phyloP scores from a whole-genome alignment of 2,113 vertebrate species.

The Proteles cristata region DNA sequence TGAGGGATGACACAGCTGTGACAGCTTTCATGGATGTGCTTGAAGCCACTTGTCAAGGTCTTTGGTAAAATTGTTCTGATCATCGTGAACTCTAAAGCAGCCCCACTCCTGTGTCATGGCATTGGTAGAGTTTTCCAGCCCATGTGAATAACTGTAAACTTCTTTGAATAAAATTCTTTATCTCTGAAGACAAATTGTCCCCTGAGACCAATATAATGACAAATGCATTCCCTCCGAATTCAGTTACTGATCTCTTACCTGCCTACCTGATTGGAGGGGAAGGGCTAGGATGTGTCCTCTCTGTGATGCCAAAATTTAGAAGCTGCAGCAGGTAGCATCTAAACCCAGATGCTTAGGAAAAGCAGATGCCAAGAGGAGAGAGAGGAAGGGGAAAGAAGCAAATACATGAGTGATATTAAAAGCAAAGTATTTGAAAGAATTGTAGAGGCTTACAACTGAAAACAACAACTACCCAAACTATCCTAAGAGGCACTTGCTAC shows the following conservation, averaged over 20 bases:
- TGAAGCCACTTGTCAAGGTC: not conserved
- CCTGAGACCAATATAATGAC: not conserved
- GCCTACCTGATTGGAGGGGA: not conserved
- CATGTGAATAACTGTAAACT: not conserved
- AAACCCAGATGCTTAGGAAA: not conserved
- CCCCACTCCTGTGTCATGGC: not conserved
- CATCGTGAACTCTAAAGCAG: not conserved
- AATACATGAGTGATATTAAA: not conserved
- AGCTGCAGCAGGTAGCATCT: not conserved
- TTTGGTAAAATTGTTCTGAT: slow-evolving; percentile 4
- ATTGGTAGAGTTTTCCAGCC: not conserved
- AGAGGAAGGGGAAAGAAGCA: not conserved
- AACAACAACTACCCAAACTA: not conserved
- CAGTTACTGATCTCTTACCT: not conserved
- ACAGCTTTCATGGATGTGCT: not conserved
- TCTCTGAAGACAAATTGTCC: not conserved
- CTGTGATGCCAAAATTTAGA: not conserved
- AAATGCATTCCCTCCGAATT: not conserved
- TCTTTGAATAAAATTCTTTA: not conserved
- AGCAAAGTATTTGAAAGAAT: not conserved
- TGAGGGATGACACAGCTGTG: not conserved
- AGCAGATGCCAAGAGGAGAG: not conserved
- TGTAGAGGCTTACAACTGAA: not conserved
- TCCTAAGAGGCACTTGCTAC: not conserved
- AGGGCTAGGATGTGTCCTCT: not conserved